Base-by-base conservation (phyloP, 64 coral and sea anemone genomes). In the Stylophora pistillata region DNA sequence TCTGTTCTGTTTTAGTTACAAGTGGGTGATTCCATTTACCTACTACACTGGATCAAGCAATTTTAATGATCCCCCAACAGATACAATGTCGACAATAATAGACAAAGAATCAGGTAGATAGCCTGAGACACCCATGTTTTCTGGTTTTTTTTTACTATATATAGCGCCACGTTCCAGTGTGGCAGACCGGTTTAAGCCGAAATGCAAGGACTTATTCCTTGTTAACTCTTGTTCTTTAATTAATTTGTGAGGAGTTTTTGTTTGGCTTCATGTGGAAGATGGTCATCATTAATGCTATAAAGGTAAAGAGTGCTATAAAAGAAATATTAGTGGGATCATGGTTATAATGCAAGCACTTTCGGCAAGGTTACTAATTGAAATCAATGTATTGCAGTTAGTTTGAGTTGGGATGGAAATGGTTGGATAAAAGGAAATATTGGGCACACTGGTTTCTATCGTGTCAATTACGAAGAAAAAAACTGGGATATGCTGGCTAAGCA, bases 361-460 rank as follows among this genome's bases (percentile, higher is more conserved):
- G 37, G 37, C 37, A 3, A 47, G 37, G 7, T 47, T 4, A 47
- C 3, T 47, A 47, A 47, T 85, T 9, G 23, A 26, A n/a, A 32
- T 55, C 3, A 47, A 1, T 18, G 2, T 89, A 53, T 91, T 88
- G 15, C 73, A 94, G 89, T 65, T 63, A 41, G 87, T 21, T 89
- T 93, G n/a, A 76, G 66, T 2, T 95, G 96, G 93, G 90, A 93
- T 72, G 90, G 93, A 75, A 95, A 80, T 12, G 89, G 84, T 15
- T 98, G 93, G 96, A 92, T 98, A 41, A 98, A 98, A 63, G 96
- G 90, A 55, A 98, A 98, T 56, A 63, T 90, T 7, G 76, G 88
- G 3, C 96, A 95, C 63, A 89, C 82, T 31, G 96, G 96, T 6
- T 95, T 95, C 41, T 98, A 98, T 72, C 82, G 96, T 13, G 93